phyloP scores from a whole-genome alignment of 2,113 vertebrate genomes.

The Monopterus albus region DNA sequence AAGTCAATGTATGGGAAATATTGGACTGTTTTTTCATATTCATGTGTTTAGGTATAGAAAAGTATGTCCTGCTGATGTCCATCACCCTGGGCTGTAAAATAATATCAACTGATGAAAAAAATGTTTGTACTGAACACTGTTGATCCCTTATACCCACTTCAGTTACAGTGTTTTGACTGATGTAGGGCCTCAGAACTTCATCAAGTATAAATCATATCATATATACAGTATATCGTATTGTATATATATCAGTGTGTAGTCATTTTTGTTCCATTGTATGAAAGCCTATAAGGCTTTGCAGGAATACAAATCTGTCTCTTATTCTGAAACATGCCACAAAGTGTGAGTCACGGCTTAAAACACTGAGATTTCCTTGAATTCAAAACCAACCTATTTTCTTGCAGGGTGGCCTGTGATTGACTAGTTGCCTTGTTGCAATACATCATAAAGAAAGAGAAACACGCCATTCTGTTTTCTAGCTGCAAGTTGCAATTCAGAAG shows the following conservation, averaged over 20 bases:
- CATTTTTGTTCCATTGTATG: too few relatives aligned
- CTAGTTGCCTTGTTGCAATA: background rate
- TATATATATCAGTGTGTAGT: too few relatives aligned
- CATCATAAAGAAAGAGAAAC: background rate
- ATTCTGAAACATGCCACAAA: background rate
- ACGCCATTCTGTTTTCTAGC: background rate
- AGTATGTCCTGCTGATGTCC: constrained; percentile 18
- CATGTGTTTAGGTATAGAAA: background rate
- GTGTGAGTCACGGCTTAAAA: background rate
- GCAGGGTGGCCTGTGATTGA: background rate
- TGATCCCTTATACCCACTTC: too few relatives aligned
- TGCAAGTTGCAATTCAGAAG: background rate
- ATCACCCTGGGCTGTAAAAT: constrained; percentile 6
- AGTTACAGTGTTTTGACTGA: too few relatives aligned
- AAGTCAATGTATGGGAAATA: too few relatives aligned
- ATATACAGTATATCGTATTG: too few relatives aligned
- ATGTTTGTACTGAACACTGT: too few relatives aligned
- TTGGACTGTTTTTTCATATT: background rate
- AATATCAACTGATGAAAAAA: constrained; percentile 11
- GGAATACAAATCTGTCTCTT: constrained; percentile 9
- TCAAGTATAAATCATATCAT: too few relatives aligned
- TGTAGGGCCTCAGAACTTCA: too few relatives aligned
- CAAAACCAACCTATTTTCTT: background rate
- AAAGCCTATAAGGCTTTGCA: too few relatives aligned
- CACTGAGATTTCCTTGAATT: background rate